Percentiles rank a stretch among this genome's conserved stretches.
Conservation (phyloP, 2,113 vertebrate species). For the Casuarius casuarius region DNA sequence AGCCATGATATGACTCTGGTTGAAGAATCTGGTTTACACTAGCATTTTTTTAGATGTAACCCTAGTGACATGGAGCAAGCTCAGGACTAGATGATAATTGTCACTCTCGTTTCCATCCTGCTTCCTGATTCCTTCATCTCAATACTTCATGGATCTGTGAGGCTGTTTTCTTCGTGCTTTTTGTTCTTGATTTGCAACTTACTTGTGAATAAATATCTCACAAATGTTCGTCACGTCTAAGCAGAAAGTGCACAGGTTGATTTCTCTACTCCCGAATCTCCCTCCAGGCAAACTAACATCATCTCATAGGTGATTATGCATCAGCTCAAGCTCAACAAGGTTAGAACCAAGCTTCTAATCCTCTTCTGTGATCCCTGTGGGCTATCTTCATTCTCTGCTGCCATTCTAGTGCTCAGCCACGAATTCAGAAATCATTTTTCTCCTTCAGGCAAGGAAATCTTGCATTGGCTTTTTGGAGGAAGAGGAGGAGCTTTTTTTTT, state of each 20-base stretch:
- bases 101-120: background rate
- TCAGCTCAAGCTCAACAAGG: conserved; percentile 9
- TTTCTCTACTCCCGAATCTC: background rate
- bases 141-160: background rate
- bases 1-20: background rate
- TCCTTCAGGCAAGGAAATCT: conserved; percentile 22
- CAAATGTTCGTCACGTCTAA: background rate
- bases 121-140: background rate
- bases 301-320: background rate
- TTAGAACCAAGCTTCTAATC: conserved; percentile 28
- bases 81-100: background rate
- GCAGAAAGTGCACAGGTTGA: background rate
- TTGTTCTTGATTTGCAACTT: background rate
- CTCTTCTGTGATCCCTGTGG: background rate
- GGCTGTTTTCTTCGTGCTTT: background rate
- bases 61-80: background rate
- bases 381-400: background rate
- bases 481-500: background rate
- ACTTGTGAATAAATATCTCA: background rate
- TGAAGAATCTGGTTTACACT: background rate
- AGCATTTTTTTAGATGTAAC: background rate
- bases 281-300: conserved; percentile 20
- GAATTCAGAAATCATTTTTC: background rate
- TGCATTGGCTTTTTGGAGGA: background rate
- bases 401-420: background rate